Conservation (phyloP, 1,140 invertebrate genomes). For the Nylanderia fulva region DNA sequence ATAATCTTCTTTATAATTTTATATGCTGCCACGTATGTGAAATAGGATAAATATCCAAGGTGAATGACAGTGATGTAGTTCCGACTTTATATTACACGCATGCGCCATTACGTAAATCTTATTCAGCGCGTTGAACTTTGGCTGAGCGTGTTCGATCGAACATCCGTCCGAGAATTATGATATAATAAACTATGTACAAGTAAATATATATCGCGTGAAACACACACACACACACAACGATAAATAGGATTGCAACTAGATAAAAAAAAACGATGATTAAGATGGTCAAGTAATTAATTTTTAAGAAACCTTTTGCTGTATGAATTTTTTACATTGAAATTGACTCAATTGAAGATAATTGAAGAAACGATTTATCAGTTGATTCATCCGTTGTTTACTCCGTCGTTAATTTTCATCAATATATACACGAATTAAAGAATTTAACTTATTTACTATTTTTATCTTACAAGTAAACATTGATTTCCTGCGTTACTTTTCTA, state of each 20-base stretch:
- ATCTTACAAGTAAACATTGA: not conserved
- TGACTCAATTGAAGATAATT: not conserved
- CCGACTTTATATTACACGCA: not conserved
- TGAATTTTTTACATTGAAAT: not conserved
- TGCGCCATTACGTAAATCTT: constrained; percentile 13
- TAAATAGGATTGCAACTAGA: not conserved
- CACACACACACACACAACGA: not conserved
- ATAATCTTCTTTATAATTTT: not conserved
- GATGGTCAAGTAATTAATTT: too few species aligned
- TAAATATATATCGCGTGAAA: too few species aligned
- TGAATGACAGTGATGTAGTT: not conserved
- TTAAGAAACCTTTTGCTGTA: too few species aligned
- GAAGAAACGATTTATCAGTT: too few species aligned
- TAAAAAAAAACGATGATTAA: not conserved
- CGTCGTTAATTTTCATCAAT: not conserved
- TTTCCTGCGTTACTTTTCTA: not conserved
- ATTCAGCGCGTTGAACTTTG: constrained; percentile 13
- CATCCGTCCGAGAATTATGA: not conserved
- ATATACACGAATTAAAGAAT: not conserved
- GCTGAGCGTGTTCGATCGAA: not conserved
- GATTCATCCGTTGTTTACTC: not conserved
- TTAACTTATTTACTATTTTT: not conserved
- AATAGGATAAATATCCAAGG: not conserved
- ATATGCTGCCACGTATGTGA: not conserved
- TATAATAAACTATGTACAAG: not conserved